Conservation (phyloP, 2,797 vertebrate genomes). For the Halcyon leucocephala region DNA sequence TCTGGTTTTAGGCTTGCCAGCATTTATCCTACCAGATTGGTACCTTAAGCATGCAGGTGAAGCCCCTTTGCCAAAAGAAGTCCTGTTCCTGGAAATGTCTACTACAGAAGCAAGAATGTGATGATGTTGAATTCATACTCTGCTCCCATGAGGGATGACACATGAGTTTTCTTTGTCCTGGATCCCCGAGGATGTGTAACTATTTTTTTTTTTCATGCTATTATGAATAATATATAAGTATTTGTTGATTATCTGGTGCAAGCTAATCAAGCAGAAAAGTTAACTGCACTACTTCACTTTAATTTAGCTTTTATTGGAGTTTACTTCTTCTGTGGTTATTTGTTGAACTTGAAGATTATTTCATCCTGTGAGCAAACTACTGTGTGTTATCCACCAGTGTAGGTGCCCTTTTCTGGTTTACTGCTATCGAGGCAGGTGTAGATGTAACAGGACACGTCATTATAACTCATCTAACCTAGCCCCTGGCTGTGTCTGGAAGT, state of each 20-base stretch:
- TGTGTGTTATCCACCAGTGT: neutral
- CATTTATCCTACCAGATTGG: neutral
- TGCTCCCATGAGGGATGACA: neutral
- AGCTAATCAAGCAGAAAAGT: constrained; percentile 22
- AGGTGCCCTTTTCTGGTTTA: neutral
- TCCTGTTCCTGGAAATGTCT: neutral
- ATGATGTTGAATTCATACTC: neutral
- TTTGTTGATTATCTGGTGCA: neutral
- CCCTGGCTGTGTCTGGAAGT: neutral
- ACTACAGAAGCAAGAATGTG: neutral
- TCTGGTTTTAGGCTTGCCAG: neutral
- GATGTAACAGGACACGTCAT: neutral
- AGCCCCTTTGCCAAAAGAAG: neutral
- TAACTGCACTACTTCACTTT: neutral
- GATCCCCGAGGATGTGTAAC: neutral
- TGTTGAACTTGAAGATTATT: neutral
- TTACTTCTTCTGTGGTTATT: neutral
- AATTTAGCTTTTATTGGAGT: neutral
- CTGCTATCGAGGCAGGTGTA: neutral
- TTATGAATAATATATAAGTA: neutral
- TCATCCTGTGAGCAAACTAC: neutral
- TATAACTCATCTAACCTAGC: neutral
- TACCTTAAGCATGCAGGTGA: neutral
- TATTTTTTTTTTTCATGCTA: neutral
- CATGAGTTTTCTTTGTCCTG: neutral